Base-by-base conservation (phyloP, 1,140 invertebrate species). In the Lepidurus apus region DNA sequence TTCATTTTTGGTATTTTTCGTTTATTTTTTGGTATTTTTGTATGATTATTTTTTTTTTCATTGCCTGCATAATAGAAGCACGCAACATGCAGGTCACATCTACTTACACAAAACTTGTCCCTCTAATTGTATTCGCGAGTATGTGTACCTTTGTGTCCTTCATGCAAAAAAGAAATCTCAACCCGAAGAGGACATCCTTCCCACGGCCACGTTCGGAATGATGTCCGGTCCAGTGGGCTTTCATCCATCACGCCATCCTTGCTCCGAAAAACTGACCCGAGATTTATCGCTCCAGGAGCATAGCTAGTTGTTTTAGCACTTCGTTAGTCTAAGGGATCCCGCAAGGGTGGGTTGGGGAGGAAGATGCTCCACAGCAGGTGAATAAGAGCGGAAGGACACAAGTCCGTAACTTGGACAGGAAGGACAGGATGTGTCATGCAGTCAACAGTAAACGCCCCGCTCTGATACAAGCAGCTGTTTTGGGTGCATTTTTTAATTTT, bases 311-410 rank as follows among this genome's bases (percentile, higher is more conserved):
- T 34, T 34, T 65, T 7, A 13, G 53, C 21, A 65, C 53, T 65
- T 47, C 21, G 53, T 21, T 65, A 65, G 34, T 34, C 34, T 34
- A 3, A 34, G 34, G 34, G 34, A 34, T 34, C 34, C 34, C 34
- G 34, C 34, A 65, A 65, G 53, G 53, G 21, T 65, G 53, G 17
- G 17, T n/a, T n/a, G 13, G 21, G 53, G 53, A 17, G 21, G 53
- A 21, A 65, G 17, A 21, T 21, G 53, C 53, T 65, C 53, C 21
- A 21, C 21, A 65, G 53, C 53, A 65, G 53, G 53, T 65, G 53
- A 65, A 65, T 65, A 65, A 65, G 53, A 65, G 53, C n/a, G 53
- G 53, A 65, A 65, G 53, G 53, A 65, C 53, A 65, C 53, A 65
- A 65, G 53, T 65, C 53, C 53, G 53, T 65, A 65, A 65, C 53